Evolutionary conservation across 2,888 invertebrate species (phyloP).

Genomic region (Amphipyra tragopoginis): DNA sequence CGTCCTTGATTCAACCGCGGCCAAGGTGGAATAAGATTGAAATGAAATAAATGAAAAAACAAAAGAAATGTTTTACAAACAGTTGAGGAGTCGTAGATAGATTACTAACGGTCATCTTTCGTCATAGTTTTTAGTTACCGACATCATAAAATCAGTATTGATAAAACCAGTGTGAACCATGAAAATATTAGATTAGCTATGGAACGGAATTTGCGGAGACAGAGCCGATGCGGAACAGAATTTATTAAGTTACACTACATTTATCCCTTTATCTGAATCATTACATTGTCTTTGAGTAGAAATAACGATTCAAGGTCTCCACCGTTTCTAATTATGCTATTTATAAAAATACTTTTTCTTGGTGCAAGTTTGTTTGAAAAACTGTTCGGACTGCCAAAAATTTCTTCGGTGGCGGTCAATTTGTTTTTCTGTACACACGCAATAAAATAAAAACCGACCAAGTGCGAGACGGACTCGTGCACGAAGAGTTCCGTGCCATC

Average conservation of each 20-base stretch:
- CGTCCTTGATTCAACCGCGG: too few relatives aligned
- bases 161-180: slow-evolving; percentile 33
- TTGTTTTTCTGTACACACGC: neutral
- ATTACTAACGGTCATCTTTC: slow-evolving; percentile 34
- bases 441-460: slow-evolving; percentile 1
- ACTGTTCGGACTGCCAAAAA: slow-evolving; percentile 37
- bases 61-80: too few relatives aligned
- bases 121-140: slow-evolving; percentile 21
- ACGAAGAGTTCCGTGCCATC: too few relatives aligned
- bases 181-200: slow-evolving; percentile 47
- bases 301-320: slow-evolving; percentile 18
- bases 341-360: slow-evolving; percentile 7
- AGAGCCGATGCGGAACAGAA: slow-evolving; percentile 31
- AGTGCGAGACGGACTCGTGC: too few relatives aligned
- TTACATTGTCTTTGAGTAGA: slow-evolving; percentile 16
- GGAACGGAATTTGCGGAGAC: slow-evolving; percentile 29
- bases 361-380: slow-evolving; percentile 5
- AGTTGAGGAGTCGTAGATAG: neutral
- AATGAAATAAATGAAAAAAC: too few relatives aligned
- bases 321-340: slow-evolving; percentile 19
- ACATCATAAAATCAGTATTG: neutral
- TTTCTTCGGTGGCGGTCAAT: slow-evolving; percentile 19
- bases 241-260: slow-evolving; percentile 34
- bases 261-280: slow-evolving; percentile 35
- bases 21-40: too few relatives aligned